These are phyloP conservation scores for Heliocidaris erythrogramma DNA, from an alignment of 35 echinoderm and acorn worm species.

Conservation along the genomic window DNA sequence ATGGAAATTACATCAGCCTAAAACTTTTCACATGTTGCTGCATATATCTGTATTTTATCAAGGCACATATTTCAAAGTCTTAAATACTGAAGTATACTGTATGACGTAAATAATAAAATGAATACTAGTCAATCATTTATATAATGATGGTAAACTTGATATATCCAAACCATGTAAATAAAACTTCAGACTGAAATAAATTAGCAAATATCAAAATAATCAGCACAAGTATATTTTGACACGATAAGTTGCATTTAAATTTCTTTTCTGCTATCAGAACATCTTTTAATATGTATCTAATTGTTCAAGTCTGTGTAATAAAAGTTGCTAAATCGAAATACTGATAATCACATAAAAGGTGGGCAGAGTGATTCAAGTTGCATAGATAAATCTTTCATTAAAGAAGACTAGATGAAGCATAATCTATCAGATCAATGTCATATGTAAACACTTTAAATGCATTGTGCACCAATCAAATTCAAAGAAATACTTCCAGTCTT, in stretches of 20 bases:
- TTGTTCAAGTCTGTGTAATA: background rate
- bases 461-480: background rate
- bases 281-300: background rate
- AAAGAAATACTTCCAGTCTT: background rate
- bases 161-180: too few species aligned
- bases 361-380: background rate
- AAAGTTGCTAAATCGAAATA: background rate
- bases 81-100: background rate
- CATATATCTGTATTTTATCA: background rate
- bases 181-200: background rate
- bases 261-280: background rate
- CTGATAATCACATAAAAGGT: background rate
- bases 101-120: background rate
- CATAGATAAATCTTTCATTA: background rate
- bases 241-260: background rate
- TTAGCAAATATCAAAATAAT: background rate
- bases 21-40: background rate
- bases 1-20: background rate
- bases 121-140: background rate
- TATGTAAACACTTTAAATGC: background rate
- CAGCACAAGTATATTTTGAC: background rate
- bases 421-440: background rate
- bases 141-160: background rate
- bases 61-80: background rate
- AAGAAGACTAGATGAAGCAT: background rate